Evolutionary conservation across 2,113 vertebrate genomes (phyloP), one percentile per base, ranked within the genome.

Genomic region (Phaethon lepturus): DNA sequence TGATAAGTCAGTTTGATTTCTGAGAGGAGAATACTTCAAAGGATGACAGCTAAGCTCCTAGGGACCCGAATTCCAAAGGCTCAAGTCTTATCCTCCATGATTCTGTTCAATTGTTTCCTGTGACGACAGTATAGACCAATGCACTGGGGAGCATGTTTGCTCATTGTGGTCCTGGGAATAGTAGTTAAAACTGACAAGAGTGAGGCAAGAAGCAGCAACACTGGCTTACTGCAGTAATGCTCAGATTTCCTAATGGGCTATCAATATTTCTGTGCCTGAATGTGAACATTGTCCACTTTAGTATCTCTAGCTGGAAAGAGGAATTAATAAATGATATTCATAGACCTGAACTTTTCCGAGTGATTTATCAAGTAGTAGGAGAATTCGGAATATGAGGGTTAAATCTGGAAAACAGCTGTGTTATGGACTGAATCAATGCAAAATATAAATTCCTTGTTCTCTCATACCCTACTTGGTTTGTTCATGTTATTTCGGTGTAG

Each of bases 391-490:
- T 62, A 71, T 63, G 38, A 81, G 24, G 6, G 38, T 74, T 93
- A 93, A 95, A 93, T 93, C 62, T 97, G 94, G 90, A 94, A 96
- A 97, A 83, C 82, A 95, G 55, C 96, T 92, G 58, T 69, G 38
- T 86, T 95, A 86, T 11, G 42, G 74, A 35, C 31, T 38, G 75
- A 93, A 71, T 92, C 55, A 71, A 80, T 91, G 72, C 52, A 95
- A 97, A 94, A 77, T 74, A 79, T 7, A 88, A 97, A 86, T 86
- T 90, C 64, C 75, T 79, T 90, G 38, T 77, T 95, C 68, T 66
- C 28, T 84, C 26, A 64, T 77, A 82, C 40, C 49, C 50, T 77
- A 23, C 73, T 90, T 80, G 47, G 59, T 93, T 77, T 90, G 59
- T 83, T 97, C 42, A 40, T 90, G 64, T 90, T 80, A 86, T 93